These are phyloP conservation scores for Sebastes trivittatus DNA, from an alignment of 2,797 vertebrate species.

Conservation along the genomic window DNA sequence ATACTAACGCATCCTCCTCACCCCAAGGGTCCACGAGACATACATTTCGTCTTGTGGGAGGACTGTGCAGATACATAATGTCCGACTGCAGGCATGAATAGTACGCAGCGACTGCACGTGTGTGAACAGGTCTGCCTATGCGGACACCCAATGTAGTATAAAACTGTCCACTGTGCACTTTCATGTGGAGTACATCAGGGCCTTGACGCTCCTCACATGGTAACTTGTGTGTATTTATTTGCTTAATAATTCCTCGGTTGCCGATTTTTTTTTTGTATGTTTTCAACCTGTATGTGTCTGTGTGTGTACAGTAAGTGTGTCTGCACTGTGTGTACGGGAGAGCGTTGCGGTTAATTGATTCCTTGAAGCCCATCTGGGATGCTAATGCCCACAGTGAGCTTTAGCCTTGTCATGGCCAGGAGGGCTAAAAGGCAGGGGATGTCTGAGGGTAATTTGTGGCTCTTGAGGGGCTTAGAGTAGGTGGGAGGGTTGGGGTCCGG, in stretches of 20 bases:
- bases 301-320: neutral
- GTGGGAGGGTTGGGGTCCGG: constrained; percentile 6
- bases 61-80: neutral
- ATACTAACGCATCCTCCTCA: neutral
- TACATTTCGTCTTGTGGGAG: neutral
- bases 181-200: neutral
- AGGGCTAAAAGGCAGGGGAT: neutral
- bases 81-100: neutral
- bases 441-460: constrained; percentile 28
- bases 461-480: constrained; percentile 21
- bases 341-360: constrained; percentile 41
- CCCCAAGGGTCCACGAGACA: neutral
- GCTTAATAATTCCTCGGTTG: neutral
- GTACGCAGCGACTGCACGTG: neutral
- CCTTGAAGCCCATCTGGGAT: constrained; percentile 40
- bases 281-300: neutral
- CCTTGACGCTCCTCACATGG: neutral
- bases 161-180: neutral
- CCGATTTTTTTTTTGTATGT: neutral
- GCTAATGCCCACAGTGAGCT: constrained; percentile 29
- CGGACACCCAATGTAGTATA: neutral
- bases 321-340: neutral
- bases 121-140: neutral
- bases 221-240: neutral
- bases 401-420: constrained; percentile 10